Percentiles rank a stretch among this genome's conserved stretches.
Evolutionary conservation across 2,888 invertebrate species (phyloP).

Genomic region (Drosophila setosimentum): DNA sequence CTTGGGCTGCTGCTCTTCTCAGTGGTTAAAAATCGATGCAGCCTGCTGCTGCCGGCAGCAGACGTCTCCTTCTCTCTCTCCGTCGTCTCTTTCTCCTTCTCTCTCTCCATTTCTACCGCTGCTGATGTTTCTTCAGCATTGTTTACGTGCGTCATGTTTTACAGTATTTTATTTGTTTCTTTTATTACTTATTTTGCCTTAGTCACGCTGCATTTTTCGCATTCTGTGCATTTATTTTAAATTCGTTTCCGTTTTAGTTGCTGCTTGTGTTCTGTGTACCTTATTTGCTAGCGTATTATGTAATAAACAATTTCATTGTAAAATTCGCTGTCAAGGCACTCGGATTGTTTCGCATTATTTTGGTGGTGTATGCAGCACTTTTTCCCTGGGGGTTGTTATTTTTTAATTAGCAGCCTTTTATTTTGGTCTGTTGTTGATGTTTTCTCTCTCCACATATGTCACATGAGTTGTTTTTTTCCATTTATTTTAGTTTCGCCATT

Average conservation of each 20-base stretch:
- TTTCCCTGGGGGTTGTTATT: slow-evolving; percentile 23
- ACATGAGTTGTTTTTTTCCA: slow-evolving; percentile 45
- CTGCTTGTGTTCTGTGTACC: background rate
- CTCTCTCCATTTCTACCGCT: slow-evolving; percentile 25
- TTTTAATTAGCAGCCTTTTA: slow-evolving; percentile 13
- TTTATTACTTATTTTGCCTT: slow-evolving; percentile 34
- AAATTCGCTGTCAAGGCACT: slow-evolving; percentile 63
- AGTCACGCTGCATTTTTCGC: slow-evolving; percentile 38
- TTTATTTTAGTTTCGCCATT: slow-evolving; percentile 3
- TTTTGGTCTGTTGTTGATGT: slow-evolving; percentile 14
- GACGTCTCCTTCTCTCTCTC: slow-evolving; percentile 37
- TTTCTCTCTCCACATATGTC: slow-evolving; percentile 27
- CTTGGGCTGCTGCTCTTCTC: slow-evolving; percentile 25
- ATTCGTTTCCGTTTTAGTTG: slow-evolving; percentile 20
- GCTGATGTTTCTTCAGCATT: slow-evolving; percentile 43
- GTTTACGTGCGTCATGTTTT: slow-evolving; percentile 74
- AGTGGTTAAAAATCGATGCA: slow-evolving; percentile 68
- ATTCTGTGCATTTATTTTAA: slow-evolving; percentile 29
- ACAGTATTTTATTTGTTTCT: slow-evolving; percentile 24
- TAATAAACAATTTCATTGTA: slow-evolving; percentile 52
- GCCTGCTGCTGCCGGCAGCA: slow-evolving; percentile 45
- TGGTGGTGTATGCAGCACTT: slow-evolving; percentile 15
- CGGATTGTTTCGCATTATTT: slow-evolving; percentile 22
- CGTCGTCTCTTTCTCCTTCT: slow-evolving; percentile 3
- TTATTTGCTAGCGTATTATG: slow-evolving; percentile 40